Base-by-base conservation (phyloP, 2,888 invertebrate genomes). In the Polydrusus pterygomalis region DNA sequence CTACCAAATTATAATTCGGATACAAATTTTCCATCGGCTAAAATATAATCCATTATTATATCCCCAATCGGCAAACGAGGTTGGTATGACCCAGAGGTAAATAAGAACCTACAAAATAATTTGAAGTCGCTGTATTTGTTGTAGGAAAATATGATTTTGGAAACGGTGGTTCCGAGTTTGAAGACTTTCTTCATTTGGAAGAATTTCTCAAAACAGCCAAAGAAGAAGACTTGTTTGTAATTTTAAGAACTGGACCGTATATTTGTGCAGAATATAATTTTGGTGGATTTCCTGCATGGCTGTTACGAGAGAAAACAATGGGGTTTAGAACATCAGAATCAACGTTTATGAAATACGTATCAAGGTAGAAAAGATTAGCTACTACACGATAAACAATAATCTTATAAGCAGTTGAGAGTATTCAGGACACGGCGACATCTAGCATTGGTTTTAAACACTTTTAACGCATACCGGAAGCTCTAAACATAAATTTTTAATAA, bases 261-360 rank as follows among this genome's bases (percentile, higher is more conserved):
- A 97, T 97, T 81, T 96, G 96, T 86, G 96, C 95, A n/a, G 97
- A 98, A 89, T 92, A 96, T 87, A 97, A 97, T 77, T 87, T 86
- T 75, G 88, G 88, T 10, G 87, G 88, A 7, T 79, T 87, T 63
- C 87, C 87, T 1, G 81, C 82, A 76, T 85, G 84, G 84, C 69
- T 85, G 20, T 71, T 84, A 40, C 73, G 88, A 30, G 89, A 90
- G 8, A 78, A 81, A 34, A 84, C 71, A n/a, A 79, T 82, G n/a
- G 78, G 78, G 34, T 72, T 80, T 15, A 74, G 82, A 70, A 81
- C 81, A 10, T 80, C 80, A 8, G 85, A 88, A 68, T 68, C 79
- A 6, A 80, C 75, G 10, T 88, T 88, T 79, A 87, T 90, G 84
- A 81, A 82, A 62, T 89, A 88, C 78, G 91, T 90, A 0, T 85